These are phyloP conservation scores for Pantherophis guttatus DNA, from an alignment of 2,113 vertebrate species.

Conservation along the genomic window DNA sequence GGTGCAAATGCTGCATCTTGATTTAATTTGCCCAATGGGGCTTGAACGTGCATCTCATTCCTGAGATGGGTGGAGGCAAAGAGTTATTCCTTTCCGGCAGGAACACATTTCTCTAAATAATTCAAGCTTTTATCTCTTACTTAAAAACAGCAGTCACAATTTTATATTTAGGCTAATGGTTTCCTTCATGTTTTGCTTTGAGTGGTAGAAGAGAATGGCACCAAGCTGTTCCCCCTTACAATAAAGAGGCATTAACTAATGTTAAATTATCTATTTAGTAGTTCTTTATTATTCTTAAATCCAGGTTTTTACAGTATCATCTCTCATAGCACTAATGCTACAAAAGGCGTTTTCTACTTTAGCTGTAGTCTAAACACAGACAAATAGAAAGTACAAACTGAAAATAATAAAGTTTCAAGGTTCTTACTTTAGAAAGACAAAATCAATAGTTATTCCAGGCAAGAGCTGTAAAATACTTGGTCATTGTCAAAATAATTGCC, in stretches of 20 bases:
- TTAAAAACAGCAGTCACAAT: not conserved
- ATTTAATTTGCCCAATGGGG: not conserved
- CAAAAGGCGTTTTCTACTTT: slow-evolving; percentile 22
- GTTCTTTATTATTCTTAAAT: not conserved
- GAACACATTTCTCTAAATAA: not conserved
- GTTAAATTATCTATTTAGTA: not conserved
- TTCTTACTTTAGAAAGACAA: slow-evolving; percentile 27
- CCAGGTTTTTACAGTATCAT: slow-evolving; percentile 13
- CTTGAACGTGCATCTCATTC: not conserved
- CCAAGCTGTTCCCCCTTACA: not conserved
- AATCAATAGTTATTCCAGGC: slow-evolving; percentile 8
- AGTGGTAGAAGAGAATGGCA: not conserved
- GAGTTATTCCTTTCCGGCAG: not conserved
- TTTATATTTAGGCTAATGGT: not conserved
- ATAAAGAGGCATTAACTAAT: not conserved
- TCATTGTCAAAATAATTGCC: slow-evolving; percentile 6
- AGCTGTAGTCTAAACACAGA: slow-evolving; percentile 18
- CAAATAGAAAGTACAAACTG: not conserved
- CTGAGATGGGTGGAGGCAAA: not conserved
- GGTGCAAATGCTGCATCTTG: not conserved
- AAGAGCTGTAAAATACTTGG: slow-evolving; percentile 2
- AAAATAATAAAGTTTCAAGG: not conserved
- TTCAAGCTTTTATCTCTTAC: not conserved
- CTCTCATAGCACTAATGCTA: slow-evolving; percentile 15
- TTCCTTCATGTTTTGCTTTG: not conserved